Evolutionary conservation across 2,797 vertebrate genomes (phyloP), one percentile per base, ranked within the genome.

Genomic region (Argyrosomus regius): DNA sequence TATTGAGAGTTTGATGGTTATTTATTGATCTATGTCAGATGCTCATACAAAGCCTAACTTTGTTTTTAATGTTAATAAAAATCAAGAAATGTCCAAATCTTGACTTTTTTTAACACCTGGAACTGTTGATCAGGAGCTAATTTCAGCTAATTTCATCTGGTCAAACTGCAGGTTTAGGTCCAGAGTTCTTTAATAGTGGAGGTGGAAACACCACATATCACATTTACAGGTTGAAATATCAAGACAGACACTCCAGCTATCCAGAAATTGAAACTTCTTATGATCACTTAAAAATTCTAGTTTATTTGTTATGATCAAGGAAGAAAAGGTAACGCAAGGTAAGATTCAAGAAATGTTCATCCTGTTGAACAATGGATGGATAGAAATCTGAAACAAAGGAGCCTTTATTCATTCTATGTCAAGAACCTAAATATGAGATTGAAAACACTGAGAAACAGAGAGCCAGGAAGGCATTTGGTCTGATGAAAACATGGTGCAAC

Each of bases 401-500:
- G 59, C 17, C 17, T 46, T 48, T 45, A 39, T 61, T 76, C 22
- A 18, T 61, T 26, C 24, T 24, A 5, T 52, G 61, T 62, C 26
- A 67, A 57, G 18, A 63, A 53, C n/a, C 31, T 62, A 45, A 57
- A 35, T 58, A 41, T 24, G 11, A 76, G 18, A 5, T 35, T 58
- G 0, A 58, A 57, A 57, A 5, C 43, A 28, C 6, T 12, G 39
- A 45, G 18, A 66, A 28, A 41, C 41, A 14, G 0, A 9, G 43
- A 49, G 13, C 16, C 11, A 72, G 45, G n/a, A 62, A 58, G 62
- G 17, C 52, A 39, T 62, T 57, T 18, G 0, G 26, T 80, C 8
- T 50, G 26, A 6, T 69, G 60, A 78, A 69, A 61, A 46, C 12
- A 52, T 13, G n/a, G 35, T 60, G 46, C 13, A 53, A 12, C 22